phyloP scores from a whole-genome alignment of 2,797 vertebrate genomes.

The Sebastes oblongus region DNA sequence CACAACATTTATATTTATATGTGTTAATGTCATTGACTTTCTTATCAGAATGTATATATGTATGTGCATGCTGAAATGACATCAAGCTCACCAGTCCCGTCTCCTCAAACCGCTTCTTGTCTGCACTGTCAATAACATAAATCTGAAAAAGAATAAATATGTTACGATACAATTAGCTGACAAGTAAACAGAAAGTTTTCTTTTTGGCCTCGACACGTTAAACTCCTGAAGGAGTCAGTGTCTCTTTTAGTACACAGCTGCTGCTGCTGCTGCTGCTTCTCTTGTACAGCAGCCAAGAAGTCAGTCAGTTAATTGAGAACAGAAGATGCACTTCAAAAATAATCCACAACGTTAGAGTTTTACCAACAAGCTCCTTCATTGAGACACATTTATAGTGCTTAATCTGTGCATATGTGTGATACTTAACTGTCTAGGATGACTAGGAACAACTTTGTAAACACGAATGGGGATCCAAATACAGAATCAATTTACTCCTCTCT shows the following conservation, averaged over 20 bases:
- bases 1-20: not conserved
- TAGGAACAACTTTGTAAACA: not conserved
- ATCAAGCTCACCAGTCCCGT: constrained; percentile 86
- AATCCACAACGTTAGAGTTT: not conserved
- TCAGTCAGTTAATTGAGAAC: not conserved
- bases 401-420: not conserved
- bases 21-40: not conserved
- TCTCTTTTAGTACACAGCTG: not conserved
- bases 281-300: not conserved
- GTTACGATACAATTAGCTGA: not conserved
- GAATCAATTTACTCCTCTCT: not conserved
- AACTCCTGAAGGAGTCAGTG: not conserved
- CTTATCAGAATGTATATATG: not conserved
- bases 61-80: not conserved
- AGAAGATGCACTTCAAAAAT: not conserved
- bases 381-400: not conserved
- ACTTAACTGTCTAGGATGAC: not conserved
- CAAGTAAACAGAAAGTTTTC: not conserved
- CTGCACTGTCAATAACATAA: constrained; percentile 92
- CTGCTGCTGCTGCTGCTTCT: not conserved
- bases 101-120: constrained; percentile 92
- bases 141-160: constrained; percentile 79
- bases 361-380: not conserved
- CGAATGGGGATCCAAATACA: not conserved
- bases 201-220: not conserved